These are phyloP conservation scores for Leucophenga maculata DNA, from an alignment of 2,888 invertebrate species.

Conservation along the genomic window DNA sequence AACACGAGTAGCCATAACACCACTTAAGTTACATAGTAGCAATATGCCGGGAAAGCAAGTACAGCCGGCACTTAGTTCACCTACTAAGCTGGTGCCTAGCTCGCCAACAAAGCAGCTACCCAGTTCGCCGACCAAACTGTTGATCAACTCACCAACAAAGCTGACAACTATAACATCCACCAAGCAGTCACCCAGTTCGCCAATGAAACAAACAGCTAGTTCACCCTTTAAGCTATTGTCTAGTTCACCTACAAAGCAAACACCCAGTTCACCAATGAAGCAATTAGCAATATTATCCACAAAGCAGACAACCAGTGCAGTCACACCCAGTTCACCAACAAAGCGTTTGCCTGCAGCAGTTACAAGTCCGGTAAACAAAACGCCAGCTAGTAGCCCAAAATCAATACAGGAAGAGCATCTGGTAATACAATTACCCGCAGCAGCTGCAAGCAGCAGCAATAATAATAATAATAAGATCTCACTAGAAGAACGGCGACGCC, in stretches of 20 bases:
- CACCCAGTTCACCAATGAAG: no score
- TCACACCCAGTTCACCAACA: no score
- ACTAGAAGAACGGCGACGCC: conserved; percentile 67
- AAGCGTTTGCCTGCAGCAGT: no score
- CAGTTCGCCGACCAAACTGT: not conserved
- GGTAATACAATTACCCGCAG: not conserved
- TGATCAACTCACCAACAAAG: not conserved
- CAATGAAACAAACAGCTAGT: conserved; percentile 48
- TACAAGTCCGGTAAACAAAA: no score
- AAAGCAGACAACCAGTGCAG: no score
- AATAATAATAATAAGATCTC: conserved; percentile 51
- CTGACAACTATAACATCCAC: not conserved
- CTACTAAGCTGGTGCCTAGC: not conserved
- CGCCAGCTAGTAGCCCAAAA: not conserved
- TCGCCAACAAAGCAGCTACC: conserved; percentile 32
- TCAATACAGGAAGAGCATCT: no score
- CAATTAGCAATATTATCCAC: no score
- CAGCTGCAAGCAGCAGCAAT: conserved; percentile 2
- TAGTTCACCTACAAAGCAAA: not conserved
- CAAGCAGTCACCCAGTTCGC: conserved; percentile 36
- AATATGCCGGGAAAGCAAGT: conserved; percentile 27
- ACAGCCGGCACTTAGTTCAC: not conserved
- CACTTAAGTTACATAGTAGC: no score
- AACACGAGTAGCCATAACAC: not conserved
- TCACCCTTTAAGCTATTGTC: not conserved